A percentile compares a stretch with the other conserved stretches of the same genome.
These are phyloP conservation scores for Notoglanidium macrostoma DNA, from an alignment of 2,797 vertebrate genomes.

Conservation along the genomic window DNA sequence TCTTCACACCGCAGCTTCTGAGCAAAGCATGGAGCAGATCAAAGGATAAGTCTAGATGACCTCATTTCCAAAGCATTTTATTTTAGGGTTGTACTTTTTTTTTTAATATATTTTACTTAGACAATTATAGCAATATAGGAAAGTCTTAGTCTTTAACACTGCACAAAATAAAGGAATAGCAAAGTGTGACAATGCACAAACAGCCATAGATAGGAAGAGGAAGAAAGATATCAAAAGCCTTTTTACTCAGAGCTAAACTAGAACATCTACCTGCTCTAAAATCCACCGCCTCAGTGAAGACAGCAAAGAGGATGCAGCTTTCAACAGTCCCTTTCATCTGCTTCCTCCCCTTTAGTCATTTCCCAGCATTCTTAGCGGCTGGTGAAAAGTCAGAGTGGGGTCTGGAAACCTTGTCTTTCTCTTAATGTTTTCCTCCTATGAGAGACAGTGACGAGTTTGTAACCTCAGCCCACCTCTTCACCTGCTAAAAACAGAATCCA, in stretches of 20 bases:
- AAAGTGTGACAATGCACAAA: constrained; percentile 4
- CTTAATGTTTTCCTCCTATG: neutral
- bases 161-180: neutral
- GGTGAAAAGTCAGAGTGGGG: constrained; percentile 28
- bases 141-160: neutral
- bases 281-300: neutral
- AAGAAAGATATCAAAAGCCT: neutral
- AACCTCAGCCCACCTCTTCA: constrained; percentile 44
- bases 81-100: constrained; percentile 20
- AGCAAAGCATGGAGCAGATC: constrained; percentile 66
- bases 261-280: constrained; percentile 18
- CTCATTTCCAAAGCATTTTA: constrained; percentile 63
- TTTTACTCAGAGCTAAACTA: neutral
- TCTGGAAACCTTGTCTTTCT: constrained; percentile 27
- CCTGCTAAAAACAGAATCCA: constrained; percentile 34
- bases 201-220: neutral
- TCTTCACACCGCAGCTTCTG: constrained; percentile 58
- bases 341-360: constrained; percentile 48
- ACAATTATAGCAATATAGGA: constrained; percentile 25
- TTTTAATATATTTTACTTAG: constrained; percentile 19
- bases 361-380: constrained; percentile 43
- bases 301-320: constrained; percentile 28
- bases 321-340: constrained; percentile 49
- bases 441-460: constrained; percentile 8
- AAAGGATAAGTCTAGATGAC: constrained; percentile 65